phyloP scores from a whole-genome alignment of 1,140 invertebrate genomes.

The Cyclargus thomasi region DNA sequence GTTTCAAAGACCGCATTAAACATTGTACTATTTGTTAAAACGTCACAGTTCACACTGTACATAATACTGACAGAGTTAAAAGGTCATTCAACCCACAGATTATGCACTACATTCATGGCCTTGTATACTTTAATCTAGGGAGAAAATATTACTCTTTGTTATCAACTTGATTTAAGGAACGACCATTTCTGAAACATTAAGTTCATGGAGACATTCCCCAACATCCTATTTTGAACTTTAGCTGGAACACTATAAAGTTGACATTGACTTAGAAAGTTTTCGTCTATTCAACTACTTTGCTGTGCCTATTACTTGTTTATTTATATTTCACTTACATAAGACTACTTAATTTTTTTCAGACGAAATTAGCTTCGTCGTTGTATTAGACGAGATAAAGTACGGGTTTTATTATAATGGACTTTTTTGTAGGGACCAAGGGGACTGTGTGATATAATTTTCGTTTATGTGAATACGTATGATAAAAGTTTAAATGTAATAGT shows the following conservation, averaged over 20 bases:
- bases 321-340: conserved; percentile 13
- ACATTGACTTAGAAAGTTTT: conserved; percentile 4
- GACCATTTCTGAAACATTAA: conserved; percentile 33
- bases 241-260: background rate
- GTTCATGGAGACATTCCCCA: conserved; percentile 23
- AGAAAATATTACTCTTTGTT: conserved; percentile 36
- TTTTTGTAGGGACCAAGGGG: too few relatives aligned
- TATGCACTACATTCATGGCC: conserved; percentile 31
- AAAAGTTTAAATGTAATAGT: too few relatives aligned
- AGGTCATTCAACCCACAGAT: conserved; percentile 26
- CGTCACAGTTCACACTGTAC: background rate
- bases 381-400: background rate
- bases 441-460: too few relatives aligned
- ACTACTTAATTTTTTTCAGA: background rate
- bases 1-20: background rate
- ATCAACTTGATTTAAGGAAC: conserved; percentile 39
- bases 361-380: background rate
- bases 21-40: background rate
- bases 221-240: background rate
- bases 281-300: background rate
- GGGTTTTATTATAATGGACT: too few relatives aligned
- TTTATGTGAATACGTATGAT: too few relatives aligned
- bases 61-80: conserved; percentile 9
- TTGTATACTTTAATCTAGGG: conserved; percentile 36
- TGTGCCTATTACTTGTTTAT: conserved; percentile 7